phyloP scores from a whole-genome alignment of 2,113 vertebrate species.

The Oncorhynchus clarkii region DNA sequence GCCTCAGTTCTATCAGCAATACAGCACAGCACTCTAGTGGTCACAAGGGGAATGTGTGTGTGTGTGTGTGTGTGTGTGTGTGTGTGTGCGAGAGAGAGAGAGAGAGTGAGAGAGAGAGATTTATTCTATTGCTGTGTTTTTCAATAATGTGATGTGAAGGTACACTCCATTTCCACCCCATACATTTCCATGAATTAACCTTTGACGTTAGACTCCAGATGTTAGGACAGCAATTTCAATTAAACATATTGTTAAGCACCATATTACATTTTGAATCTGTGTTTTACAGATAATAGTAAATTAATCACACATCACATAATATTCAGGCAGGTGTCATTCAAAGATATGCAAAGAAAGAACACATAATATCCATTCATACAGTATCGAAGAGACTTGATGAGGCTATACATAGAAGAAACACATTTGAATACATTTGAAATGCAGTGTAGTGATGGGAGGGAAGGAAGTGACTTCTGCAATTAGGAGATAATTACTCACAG shows the following conservation, averaged over 20 bases:
- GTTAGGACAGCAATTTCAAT: conserved; percentile 53
- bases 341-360: conserved; percentile 32
- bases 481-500: conserved; percentile 49
- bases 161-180: conserved; percentile 12
- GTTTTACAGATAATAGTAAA: conserved; percentile 34
- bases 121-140: conserved; percentile 20
- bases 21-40: conserved; percentile 82
- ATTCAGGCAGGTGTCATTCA: conserved; percentile 22
- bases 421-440: conserved; percentile 26
- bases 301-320: conserved; percentile 31
- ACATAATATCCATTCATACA: conserved; percentile 33
- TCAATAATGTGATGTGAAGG: conserved; percentile 14
- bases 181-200: conserved; percentile 28
- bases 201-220: conserved; percentile 48
- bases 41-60: conserved; percentile 61
- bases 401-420: conserved; percentile 40
- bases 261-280: conserved; percentile 42
- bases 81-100: conserved; percentile 19
- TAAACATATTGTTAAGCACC: conserved; percentile 51
- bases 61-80: conserved; percentile 26
- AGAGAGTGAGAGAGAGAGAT: neutral
- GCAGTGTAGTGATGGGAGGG: conserved; percentile 29
- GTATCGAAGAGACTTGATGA: conserved; percentile 50
- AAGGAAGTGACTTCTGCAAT: conserved; percentile 48
- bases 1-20: conserved; percentile 64